Evolutionary conservation across 1,140 invertebrate species (phyloP).

Genomic region (Drosophila bocki): DNA sequence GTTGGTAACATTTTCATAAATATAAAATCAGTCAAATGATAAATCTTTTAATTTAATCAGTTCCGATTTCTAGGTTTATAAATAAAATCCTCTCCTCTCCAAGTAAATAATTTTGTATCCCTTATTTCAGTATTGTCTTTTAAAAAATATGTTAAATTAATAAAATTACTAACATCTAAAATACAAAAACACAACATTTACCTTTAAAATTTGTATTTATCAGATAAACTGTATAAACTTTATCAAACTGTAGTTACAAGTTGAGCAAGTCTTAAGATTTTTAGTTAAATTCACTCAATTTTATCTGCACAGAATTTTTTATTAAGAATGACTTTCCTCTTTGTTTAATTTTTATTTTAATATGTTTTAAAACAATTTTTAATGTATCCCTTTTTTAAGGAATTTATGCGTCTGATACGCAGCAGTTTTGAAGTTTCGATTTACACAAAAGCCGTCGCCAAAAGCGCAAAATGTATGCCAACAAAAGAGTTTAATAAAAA

Average conservation of each 20-base stretch:
- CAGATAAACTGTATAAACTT: too few relatives aligned
- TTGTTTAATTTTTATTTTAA: conserved; percentile 1
- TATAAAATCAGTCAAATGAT: too few relatives aligned
- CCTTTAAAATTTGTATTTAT: not conserved
- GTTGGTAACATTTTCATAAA: too few relatives aligned
- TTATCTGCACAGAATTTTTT: conserved; percentile 15
- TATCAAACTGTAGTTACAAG: too few relatives aligned
- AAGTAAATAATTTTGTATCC: too few relatives aligned
- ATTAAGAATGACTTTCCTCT: not conserved
- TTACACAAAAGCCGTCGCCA: conserved; percentile 65
- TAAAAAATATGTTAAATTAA: not conserved
- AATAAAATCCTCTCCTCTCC: too few relatives aligned
- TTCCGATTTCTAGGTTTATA: too few relatives aligned
- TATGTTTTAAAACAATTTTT: conserved; percentile 9
- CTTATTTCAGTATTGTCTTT: too few relatives aligned
- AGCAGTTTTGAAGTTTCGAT: conserved; percentile 1
- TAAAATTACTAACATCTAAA: not conserved
- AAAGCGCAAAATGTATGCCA: conserved; percentile 40
- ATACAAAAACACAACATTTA: not conserved
- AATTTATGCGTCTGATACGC: conserved; percentile 1
- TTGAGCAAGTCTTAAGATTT: not conserved
- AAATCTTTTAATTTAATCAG: too few relatives aligned
- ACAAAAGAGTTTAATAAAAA: conserved; percentile 19
- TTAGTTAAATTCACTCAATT: not conserved
- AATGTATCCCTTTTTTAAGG: not conserved